phyloP scores from a whole-genome alignment of 2,888 invertebrate species.

The Pristionchus mayeri region DNA sequence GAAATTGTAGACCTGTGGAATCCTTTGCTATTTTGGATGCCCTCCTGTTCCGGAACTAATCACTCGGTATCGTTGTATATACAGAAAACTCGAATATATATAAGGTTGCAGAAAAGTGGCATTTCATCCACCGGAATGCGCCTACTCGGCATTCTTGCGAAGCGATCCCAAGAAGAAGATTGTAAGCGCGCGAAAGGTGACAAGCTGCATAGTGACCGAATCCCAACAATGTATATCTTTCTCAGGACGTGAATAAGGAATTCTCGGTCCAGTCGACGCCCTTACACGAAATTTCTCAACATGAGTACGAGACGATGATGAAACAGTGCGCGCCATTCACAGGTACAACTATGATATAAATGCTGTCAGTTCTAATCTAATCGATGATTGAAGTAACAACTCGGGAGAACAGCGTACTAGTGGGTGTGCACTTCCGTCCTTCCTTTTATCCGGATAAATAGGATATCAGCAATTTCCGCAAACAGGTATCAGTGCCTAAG shows the following conservation, averaged over 20 bases:
- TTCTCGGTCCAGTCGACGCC: not conserved
- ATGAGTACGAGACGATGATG: conserved; percentile 1
- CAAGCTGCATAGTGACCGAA: not conserved
- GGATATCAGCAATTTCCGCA: not conserved
- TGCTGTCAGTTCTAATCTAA: too few species aligned
- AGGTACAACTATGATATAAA: too few species aligned
- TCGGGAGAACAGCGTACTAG: conserved; percentile 49
- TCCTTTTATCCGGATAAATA: not conserved
- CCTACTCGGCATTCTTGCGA: conserved; percentile 49
- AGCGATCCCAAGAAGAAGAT: conserved; percentile 20
- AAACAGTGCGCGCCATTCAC: conserved; percentile 38
- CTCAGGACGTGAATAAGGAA: conserved; percentile 2
- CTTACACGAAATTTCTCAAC: not conserved
- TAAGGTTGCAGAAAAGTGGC: conserved; percentile 52
- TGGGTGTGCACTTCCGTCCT: conserved; percentile 36
- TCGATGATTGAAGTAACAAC: conserved; percentile 22
- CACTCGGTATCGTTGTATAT: conserved; percentile 40
- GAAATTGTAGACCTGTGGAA: conserved; percentile 10
- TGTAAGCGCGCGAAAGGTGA: conserved; percentile 14
- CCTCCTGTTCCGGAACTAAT: conserved; percentile 46
- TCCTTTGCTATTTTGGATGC: conserved; percentile 19
- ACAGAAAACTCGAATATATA: too few species aligned
- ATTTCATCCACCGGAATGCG: conserved; percentile 54
- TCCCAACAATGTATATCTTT: not conserved
- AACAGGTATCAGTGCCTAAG: conserved; percentile 27